These are phyloP conservation scores for Amazona vittata DNA, from an alignment of 2,113 vertebrate genomes.

Conservation along the genomic window DNA sequence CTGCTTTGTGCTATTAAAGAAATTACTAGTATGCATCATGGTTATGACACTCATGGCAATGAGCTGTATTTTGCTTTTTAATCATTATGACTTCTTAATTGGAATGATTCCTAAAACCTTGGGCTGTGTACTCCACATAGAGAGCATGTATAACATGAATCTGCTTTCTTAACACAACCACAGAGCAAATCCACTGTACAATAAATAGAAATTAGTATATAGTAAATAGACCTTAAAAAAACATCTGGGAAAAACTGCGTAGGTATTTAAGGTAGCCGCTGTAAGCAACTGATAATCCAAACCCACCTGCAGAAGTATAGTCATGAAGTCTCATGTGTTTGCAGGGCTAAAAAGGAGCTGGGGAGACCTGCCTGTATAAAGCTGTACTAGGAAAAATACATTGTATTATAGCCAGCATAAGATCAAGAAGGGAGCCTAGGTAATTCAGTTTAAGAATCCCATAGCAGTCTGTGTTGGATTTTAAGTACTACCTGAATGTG, in stretches of 20 bases:
- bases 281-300: not conserved
- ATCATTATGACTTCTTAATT: slow-evolving; percentile 15
- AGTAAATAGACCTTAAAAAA: slow-evolving; percentile 14
- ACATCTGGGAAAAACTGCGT: not conserved
- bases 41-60: not conserved
- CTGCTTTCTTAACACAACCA: not conserved
- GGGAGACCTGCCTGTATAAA: not conserved
- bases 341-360: not conserved
- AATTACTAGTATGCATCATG: not conserved
- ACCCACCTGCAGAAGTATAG: not conserved
- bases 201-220: not conserved
- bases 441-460: not conserved
- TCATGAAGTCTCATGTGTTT: not conserved
- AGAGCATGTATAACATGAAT: not conserved
- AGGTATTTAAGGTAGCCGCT: not conserved
- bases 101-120: slow-evolving; percentile 37
- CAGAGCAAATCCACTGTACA: not conserved
- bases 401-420: not conserved
- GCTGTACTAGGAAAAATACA: not conserved
- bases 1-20: not conserved
- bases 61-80: slow-evolving; percentile 40
- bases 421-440: not conserved
- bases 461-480: not conserved
- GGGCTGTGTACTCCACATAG: not conserved
- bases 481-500: not conserved